Base-by-base conservation (phyloP, 1,140 invertebrate species). In the Zaprionus kolodkinae region DNA sequence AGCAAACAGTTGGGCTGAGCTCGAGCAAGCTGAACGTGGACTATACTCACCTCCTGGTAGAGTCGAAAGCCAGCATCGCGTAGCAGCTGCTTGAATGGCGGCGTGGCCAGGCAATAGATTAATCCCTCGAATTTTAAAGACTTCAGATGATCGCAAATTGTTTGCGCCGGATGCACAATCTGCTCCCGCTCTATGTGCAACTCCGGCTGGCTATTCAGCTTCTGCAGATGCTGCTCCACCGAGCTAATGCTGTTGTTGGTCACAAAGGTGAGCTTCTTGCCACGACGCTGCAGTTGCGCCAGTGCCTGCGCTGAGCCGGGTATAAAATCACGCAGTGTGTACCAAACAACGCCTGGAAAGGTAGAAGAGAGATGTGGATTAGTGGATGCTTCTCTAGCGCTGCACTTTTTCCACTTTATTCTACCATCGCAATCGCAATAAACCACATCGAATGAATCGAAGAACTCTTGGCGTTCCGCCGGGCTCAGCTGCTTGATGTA, bases 241-340 rank as follows among this genome's bases (percentile, higher is more conserved):
- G 82, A 88, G 35, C 92, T 67, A 17, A 94, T 87, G 70, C 93
- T 94, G 84, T 97, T 97, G 81, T 97, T 97, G 6, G 96, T 96
- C 6, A 97, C 94, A 71, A 95, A 95, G 64, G 95, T 94, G 0
- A 97, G 92, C 67, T 93, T 94, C 88, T 97, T 97, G 2, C 95
- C 95, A 36, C 94, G 78, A 0, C 93, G 77, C 74, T 94, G 92
- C 55, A 96, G 93, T 38, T 93, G 87, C 36, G 91, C 89, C 43
- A 95, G 86, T 40, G 94, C 93, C 12, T 94, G 91, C 0, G 94
- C 91, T 1, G 94, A 93, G 1, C 95, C 94, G 25, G 93, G 91
- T 7, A 96, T 92, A 0, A 93, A 92, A 67, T 66, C 92, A 68
- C 72, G 0, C 77, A 82, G 12, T 64, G 77, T 81, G 60, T 78